Percentiles rank a stretch among this genome's conserved stretches.
Conservation (phyloP, 1,140 invertebrate genomes). For the Neelides sp. region DNA sequence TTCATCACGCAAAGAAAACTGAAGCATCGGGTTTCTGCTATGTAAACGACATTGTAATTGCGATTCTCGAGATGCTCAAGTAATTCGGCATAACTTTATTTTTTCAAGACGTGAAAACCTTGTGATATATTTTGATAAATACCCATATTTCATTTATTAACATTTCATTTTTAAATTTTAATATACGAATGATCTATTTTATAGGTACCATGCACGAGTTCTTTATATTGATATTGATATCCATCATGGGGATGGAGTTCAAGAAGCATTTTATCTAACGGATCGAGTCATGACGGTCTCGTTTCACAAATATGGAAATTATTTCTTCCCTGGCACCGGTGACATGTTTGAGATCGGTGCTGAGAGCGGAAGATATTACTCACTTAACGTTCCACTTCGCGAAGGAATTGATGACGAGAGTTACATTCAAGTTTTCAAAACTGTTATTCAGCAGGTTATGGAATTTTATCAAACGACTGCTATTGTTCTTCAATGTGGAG, state of each 20-base stretch:
- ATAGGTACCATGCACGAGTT: slow-evolving; percentile 84
- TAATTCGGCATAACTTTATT: slow-evolving; percentile 33
- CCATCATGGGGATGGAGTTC: slow-evolving; percentile 97
- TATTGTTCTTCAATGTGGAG: slow-evolving; percentile 95
- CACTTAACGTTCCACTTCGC: slow-evolving; percentile 90
- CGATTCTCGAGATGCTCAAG: slow-evolving; percentile 84
- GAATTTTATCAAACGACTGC: slow-evolving; percentile 93
- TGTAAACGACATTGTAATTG: slow-evolving; percentile 97
- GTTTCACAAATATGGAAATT: slow-evolving; percentile 98
- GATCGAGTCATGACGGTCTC: slow-evolving; percentile 99
- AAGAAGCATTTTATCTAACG: slow-evolving; percentile 97
- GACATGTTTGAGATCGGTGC: slow-evolving; percentile 97
- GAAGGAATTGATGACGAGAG: slow-evolving; percentile 93
- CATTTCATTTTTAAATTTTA: neutral
- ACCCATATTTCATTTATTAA: neutral
- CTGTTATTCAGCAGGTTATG: slow-evolving; percentile 83
- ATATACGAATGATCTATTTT: slow-evolving; percentile 15
- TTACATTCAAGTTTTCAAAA: slow-evolving; percentile 87
- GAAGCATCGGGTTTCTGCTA: slow-evolving; percentile 97
- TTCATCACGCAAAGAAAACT: slow-evolving; percentile 99
- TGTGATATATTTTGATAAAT: neutral
- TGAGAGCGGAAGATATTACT: slow-evolving; percentile 85
- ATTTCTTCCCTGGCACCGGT: slow-evolving; percentile 92
- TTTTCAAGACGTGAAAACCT: neutral
- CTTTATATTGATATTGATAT: slow-evolving; percentile 99